These are phyloP conservation scores for Enteromius fasciolatus DNA, from an alignment of 2,797 vertebrate genomes.

Conservation along the genomic window DNA sequence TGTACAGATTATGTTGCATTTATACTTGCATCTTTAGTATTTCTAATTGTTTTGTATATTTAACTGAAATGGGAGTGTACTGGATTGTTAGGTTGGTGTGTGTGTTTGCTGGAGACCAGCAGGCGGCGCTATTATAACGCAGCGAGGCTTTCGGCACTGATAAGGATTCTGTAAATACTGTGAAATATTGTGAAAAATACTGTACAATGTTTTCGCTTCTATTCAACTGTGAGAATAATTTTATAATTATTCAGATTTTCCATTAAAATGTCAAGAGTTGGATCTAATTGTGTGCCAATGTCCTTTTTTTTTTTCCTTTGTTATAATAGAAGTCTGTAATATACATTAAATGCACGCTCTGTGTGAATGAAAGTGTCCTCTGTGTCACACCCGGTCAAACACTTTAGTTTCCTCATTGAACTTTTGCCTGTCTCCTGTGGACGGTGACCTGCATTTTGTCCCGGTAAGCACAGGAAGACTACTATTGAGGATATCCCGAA, in stretches of 20 bases:
- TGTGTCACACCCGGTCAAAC: constrained; percentile 27
- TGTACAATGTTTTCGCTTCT: constrained; percentile 75
- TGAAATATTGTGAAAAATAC: constrained; percentile 77
- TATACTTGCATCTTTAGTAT: constrained; percentile 64
- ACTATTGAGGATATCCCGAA: constrained; percentile 64
- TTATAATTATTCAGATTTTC: constrained; percentile 74
- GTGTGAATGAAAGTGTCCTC: constrained; percentile 6
- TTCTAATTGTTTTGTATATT: constrained; percentile 62
- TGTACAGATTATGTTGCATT: constrained; percentile 67
- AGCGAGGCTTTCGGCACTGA: constrained; percentile 1
- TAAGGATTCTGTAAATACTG: constrained; percentile 77
- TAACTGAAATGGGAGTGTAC: constrained; percentile 41
- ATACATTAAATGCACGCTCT: neutral
- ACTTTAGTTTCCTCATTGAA: constrained; percentile 49
- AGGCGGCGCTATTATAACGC: constrained; percentile 54
- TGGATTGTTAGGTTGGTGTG: constrained; percentile 39
- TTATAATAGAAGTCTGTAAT: neutral
- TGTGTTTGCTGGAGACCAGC: constrained; percentile 50
- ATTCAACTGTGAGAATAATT: constrained; percentile 68
- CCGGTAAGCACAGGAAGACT: constrained; percentile 54
- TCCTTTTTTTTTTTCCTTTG: neutral
- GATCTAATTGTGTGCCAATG: constrained; percentile 20
- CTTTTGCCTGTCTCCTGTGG: constrained; percentile 43
- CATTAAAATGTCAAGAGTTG: constrained; percentile 67
- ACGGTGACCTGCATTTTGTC: constrained; percentile 47